phyloP scores from a whole-genome alignment of 2,113 vertebrate genomes.

The Sturnira hondurensis region DNA sequence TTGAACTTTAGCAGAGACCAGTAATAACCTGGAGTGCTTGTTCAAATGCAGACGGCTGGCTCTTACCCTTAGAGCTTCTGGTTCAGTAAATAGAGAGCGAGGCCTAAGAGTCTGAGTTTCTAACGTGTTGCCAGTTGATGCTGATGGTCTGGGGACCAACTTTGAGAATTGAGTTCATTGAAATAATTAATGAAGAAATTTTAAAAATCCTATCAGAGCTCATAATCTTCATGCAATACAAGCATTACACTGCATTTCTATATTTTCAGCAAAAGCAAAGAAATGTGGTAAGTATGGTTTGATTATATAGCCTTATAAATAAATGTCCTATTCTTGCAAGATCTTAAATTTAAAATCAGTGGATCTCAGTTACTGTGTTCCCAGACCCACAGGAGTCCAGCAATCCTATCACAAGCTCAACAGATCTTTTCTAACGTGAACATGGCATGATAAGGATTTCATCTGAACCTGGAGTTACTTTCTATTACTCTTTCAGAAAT shows the following conservation, averaged over 20 bases:
- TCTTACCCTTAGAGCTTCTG: neutral
- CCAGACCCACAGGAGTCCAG: neutral
- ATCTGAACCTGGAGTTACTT: neutral
- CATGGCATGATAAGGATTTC: neutral
- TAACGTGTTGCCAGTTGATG: neutral
- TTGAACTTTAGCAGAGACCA: neutral
- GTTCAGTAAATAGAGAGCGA: neutral
- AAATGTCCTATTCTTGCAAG: neutral
- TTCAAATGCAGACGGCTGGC: slow-evolving; percentile 19
- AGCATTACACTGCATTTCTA: slow-evolving; percentile 5
- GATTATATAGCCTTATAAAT: neutral
- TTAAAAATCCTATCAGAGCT: neutral
- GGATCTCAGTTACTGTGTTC: neutral
- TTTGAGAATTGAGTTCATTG: neutral
- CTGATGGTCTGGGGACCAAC: neutral
- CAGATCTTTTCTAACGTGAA: neutral
- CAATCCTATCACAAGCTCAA: neutral
- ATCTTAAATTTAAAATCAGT: slow-evolving; percentile 19
- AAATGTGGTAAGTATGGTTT: neutral
- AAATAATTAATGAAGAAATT: slow-evolving; percentile 15
- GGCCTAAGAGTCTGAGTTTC: neutral
- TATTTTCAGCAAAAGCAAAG: slow-evolving; percentile 48
- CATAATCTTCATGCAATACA: neutral
- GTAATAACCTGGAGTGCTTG: neutral
- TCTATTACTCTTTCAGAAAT: slow-evolving; percentile 5